phyloP scores from a whole-genome alignment of 2,888 invertebrate genomes.

The Thalpophila matura region DNA sequence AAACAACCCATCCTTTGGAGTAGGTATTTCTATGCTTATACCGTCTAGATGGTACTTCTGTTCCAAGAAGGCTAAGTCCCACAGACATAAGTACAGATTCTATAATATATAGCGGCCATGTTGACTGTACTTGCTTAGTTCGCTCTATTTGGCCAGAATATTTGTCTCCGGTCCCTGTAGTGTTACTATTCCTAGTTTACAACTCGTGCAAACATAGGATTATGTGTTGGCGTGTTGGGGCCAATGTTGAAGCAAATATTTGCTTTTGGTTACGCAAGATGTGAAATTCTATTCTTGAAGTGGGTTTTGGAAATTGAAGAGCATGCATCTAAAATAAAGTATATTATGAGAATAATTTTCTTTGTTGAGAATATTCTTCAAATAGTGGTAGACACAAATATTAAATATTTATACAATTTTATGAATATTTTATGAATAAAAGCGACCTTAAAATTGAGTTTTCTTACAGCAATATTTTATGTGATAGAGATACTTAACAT shows the following conservation, averaged over 20 bases:
- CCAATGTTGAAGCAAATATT: slow-evolving; percentile 27
- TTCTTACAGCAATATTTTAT: no score
- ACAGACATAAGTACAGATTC: slow-evolving; percentile 37
- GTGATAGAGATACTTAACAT: no score
- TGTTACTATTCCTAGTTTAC: slow-evolving; percentile 58
- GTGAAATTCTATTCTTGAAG: not conserved
- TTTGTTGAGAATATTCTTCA: no score
- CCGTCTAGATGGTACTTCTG: not conserved
- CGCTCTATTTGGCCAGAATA: slow-evolving; percentile 53
- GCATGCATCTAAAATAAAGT: not conserved
- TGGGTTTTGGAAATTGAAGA: not conserved
- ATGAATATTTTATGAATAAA: no score
- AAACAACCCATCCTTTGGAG: no score
- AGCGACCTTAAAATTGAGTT: no score
- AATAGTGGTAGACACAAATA: no score
- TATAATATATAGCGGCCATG: slow-evolving; percentile 44
- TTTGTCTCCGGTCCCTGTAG: slow-evolving; percentile 55
- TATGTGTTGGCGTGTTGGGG: slow-evolving; percentile 31
- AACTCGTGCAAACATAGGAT: slow-evolving; percentile 48
- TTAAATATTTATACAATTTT: no score
- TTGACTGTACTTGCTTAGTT: slow-evolving; percentile 51
- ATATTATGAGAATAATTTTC: no score
- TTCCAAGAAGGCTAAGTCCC: not conserved
- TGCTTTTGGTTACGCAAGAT: slow-evolving; percentile 7
- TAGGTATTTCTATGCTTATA: not conserved